Evolutionary conservation across 2,888 invertebrate genomes (phyloP).

Genomic region (Ptychoptera contaminata): DNA sequence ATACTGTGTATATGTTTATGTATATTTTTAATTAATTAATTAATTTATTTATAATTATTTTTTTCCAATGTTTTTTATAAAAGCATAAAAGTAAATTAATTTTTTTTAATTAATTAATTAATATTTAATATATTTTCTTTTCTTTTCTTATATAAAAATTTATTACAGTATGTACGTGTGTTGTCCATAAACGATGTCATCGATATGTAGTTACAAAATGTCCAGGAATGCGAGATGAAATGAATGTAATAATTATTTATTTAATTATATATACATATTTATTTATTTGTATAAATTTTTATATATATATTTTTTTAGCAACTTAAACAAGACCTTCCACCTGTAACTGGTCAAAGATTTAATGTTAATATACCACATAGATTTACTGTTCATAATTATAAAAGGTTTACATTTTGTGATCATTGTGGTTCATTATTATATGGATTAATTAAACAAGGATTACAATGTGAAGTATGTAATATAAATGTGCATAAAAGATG

Average conservation of each 20-base stretch:
- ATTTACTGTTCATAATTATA: slow-evolving; percentile 90
- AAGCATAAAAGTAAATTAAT: too few species aligned
- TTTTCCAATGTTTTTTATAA: too few species aligned
- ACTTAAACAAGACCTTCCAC: slow-evolving; percentile 39
- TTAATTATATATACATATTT: background rate
- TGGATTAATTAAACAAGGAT: slow-evolving; percentile 88
- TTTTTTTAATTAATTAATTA: too few species aligned
- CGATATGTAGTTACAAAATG: slow-evolving; percentile 95
- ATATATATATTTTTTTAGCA: slow-evolving; percentile 17
- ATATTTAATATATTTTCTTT: background rate
- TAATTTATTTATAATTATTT: too few species aligned
- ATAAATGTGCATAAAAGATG: slow-evolving; percentile 98
- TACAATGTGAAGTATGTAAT: slow-evolving; percentile 92
- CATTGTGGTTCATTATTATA: slow-evolving; percentile 97
- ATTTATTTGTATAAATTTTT: slow-evolving; percentile 5
- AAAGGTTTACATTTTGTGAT: slow-evolving; percentile 97
- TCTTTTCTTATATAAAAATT: slow-evolving; percentile 5
- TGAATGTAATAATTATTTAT: slow-evolving; percentile 11
- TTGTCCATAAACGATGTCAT: slow-evolving; percentile 98
- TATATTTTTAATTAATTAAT: too few species aligned
- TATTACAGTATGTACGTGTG: slow-evolving; percentile 88
- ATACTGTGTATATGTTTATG: background rate
- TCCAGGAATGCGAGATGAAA: slow-evolving; percentile 92
- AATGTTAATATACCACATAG: slow-evolving; percentile 98
- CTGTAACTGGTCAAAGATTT: slow-evolving; percentile 64